These are phyloP conservation scores for Parauchenoglanis ngamensis DNA, from an alignment of 2,797 vertebrate species.

Conservation along the genomic window DNA sequence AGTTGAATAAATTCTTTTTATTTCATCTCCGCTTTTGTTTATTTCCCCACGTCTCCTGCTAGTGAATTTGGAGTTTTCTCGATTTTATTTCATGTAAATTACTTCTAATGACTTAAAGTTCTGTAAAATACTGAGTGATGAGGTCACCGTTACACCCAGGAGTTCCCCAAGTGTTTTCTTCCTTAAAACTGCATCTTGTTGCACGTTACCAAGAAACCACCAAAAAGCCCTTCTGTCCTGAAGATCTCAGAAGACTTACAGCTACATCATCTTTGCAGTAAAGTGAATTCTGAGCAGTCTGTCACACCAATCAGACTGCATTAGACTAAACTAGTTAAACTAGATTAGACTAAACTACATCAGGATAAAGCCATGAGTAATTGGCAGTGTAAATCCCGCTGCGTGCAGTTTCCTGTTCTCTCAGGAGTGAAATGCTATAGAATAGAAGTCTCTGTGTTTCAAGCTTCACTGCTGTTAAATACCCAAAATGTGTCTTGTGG, in stretches of 20 bases:
- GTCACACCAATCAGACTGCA: neutral
- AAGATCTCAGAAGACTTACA: neutral
- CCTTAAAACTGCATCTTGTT: neutral
- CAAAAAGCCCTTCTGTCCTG: neutral
- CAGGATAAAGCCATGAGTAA: neutral
- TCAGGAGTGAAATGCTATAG: neutral
- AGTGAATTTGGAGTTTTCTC: neutral
- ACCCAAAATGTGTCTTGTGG: neutral
- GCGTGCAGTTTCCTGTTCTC: neutral
- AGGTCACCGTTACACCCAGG: neutral
- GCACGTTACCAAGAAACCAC: neutral
- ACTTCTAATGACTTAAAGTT: neutral
- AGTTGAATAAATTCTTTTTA: slow-evolving; percentile 92
- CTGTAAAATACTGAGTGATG: neutral
- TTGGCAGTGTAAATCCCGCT: neutral
- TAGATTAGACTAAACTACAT: neutral
- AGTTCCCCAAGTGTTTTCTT: neutral
- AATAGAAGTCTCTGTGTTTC: neutral
- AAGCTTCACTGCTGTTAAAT: neutral
- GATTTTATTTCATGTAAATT: neutral
- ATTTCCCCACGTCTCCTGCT: neutral
- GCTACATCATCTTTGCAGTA: neutral
- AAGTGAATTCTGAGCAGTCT: neutral
- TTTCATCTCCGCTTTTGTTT: slow-evolving; percentile 70
- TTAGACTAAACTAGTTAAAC: neutral